Evolutionary conservation across 1,140 invertebrate genomes (phyloP).

Genomic region (Triops cancriformis): DNA sequence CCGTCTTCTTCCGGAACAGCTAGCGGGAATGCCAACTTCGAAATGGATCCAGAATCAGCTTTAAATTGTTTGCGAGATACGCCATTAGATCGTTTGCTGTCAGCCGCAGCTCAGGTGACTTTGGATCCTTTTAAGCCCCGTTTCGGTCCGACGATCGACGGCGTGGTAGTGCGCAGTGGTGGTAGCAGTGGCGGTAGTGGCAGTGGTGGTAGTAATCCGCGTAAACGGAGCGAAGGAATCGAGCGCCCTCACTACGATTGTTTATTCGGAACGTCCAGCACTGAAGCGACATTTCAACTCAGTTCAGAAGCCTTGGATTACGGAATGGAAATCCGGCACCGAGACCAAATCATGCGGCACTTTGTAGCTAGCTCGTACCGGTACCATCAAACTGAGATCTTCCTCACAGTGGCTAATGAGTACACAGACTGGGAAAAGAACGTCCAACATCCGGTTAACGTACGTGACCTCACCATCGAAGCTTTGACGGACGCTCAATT

Average conservation of each 20-base stretch:
- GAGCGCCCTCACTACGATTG: conserved; percentile 42
- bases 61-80: conserved; percentile 67
- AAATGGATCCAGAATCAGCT: conserved; percentile 62
- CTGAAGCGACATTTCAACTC: conserved; percentile 47
- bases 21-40: conserved; percentile 30
- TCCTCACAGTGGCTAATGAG: conserved; percentile 91
- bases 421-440: conserved; percentile 96
- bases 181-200: not conserved
- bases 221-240: conserved; percentile 31
- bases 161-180: conserved; percentile 56
- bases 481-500: conserved; percentile 87
- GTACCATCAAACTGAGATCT: conserved; percentile 93
- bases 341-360: conserved; percentile 84
- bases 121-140: conserved; percentile 74
- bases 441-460: conserved; percentile 80
- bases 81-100: conserved; percentile 64
- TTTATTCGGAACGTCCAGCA: conserved; percentile 48
- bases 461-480: conserved; percentile 81
- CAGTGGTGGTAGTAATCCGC: conserved; percentile 11
- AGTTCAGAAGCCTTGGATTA: conserved; percentile 57
- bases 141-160: conserved; percentile 77
- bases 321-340: conserved; percentile 80
- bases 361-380: conserved; percentile 84
- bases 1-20: conserved; percentile 56
- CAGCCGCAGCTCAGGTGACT: conserved; percentile 56